These are phyloP conservation scores for Pterocles burchelli DNA, from an alignment of 2,113 vertebrate genomes.

Conservation along the genomic window DNA sequence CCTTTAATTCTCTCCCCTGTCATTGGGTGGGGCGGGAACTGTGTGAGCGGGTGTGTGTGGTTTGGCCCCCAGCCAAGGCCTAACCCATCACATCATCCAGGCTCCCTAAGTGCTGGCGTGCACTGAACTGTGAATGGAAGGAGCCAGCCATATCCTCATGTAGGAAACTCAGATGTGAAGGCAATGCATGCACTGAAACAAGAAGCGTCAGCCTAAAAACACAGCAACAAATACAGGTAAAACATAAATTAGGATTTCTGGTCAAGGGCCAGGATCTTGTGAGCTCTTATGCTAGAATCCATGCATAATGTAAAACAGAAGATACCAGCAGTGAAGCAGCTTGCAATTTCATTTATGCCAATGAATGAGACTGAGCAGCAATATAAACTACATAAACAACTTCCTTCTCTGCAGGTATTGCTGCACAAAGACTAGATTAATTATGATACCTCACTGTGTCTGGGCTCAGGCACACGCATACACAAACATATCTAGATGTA, in stretches of 20 bases:
- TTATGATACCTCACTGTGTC: not conserved
- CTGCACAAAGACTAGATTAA: not conserved
- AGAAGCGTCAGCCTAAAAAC: not conserved
- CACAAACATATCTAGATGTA: not conserved
- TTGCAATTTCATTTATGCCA: not conserved
- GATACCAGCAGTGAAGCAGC: not conserved
- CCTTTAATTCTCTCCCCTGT: too few species aligned
- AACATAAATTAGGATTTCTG: not conserved
- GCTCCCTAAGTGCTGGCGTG: not conserved
- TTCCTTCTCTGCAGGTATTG: not conserved
- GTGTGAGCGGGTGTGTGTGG: too few species aligned
- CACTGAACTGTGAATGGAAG: not conserved
- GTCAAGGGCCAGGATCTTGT: not conserved
- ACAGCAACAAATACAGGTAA: not conserved
- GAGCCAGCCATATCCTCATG: not conserved
- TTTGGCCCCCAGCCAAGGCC: too few species aligned
- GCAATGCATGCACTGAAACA: not conserved
- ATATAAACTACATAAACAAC: not conserved
- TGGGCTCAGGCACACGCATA: accelerated
- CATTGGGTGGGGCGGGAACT: too few species aligned
- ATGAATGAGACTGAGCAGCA: not conserved
- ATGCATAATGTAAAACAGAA: not conserved
- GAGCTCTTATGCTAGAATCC: not conserved
- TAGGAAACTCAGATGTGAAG: not conserved
- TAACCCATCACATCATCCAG: too few species aligned